A percentile compares a stretch with the other conserved stretches of the same genome.
phyloP scores from a whole-genome alignment of 2,113 vertebrate species.

The Alectura lathami region DNA sequence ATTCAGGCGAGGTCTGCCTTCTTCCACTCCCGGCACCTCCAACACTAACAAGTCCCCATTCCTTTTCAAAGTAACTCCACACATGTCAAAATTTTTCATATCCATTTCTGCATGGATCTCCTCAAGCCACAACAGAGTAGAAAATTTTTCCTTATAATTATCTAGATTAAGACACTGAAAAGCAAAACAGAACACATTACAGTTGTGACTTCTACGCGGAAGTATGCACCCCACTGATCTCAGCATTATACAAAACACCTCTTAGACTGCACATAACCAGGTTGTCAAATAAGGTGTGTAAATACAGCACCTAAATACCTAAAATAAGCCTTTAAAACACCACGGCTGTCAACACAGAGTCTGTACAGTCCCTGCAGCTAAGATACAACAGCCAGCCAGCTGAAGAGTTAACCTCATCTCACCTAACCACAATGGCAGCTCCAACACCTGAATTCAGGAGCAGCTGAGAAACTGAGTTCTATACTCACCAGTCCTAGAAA shows the following conservation, averaged over 20 bases:
- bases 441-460: not conserved
- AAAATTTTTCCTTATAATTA: conserved; percentile 84
- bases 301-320: not conserved
- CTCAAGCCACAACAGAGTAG: conserved; percentile 91
- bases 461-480: not conserved
- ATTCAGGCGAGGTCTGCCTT: conserved; percentile 83
- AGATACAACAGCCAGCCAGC: not conserved
- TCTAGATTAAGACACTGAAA: conserved; percentile 79
- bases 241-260: not conserved
- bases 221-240: accelerated
- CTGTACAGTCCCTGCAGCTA: not conserved
- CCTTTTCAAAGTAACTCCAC: conserved; percentile 81
- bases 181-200: not conserved
- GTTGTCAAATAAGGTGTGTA: not conserved
- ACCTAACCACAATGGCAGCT: not conserved
- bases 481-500: not conserved
- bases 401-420: not conserved
- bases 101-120: conserved; percentile 87
- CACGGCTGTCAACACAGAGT: not conserved
- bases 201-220: not conserved
- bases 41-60: conserved; percentile 80
- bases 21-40: conserved; percentile 86
- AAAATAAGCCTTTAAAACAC: not conserved
- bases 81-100: conserved; percentile 82
- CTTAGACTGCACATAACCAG: not conserved